Conservation (phyloP, 2,888 invertebrate species). For the Philereme transversata region DNA sequence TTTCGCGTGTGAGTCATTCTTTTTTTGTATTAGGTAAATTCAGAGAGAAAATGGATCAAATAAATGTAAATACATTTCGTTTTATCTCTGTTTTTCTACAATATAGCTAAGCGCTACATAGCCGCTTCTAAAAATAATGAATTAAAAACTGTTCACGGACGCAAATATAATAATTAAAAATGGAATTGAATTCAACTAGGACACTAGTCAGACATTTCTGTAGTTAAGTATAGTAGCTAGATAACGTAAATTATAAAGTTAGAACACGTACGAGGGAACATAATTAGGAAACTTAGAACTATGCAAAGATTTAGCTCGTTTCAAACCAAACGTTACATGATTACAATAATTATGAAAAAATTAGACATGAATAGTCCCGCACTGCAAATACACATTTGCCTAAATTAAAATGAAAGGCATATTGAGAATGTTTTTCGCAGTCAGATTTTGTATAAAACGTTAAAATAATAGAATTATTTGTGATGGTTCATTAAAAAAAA, state of each 20-base stretch:
- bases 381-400: too few species aligned
- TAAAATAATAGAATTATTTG: background rate
- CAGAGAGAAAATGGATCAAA: too few species aligned
- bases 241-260: constrained; percentile 14
- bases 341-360: background rate
- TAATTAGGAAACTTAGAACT: constrained; percentile 26
- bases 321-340: background rate
- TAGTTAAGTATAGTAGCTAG: constrained; percentile 27
- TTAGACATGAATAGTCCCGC: background rate
- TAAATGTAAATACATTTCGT: too few species aligned
- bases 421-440: background rate
- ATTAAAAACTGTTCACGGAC: constrained; percentile 19
- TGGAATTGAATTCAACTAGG: constrained; percentile 26
- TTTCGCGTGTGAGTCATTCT: too few species aligned
- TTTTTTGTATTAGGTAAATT: too few species aligned
- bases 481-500: too few species aligned
- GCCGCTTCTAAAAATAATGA: too few species aligned
- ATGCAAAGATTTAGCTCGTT: constrained; percentile 26
- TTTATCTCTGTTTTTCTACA: too few species aligned
- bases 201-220: constrained; percentile 25
- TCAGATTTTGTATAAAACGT: too few species aligned
- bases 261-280: constrained; percentile 35
- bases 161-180: constrained; percentile 13
- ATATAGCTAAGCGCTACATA: too few species aligned
- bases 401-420: background rate